Conservation (phyloP, 2,797 vertebrate genomes). For the Leptodactylus fallax region DNA sequence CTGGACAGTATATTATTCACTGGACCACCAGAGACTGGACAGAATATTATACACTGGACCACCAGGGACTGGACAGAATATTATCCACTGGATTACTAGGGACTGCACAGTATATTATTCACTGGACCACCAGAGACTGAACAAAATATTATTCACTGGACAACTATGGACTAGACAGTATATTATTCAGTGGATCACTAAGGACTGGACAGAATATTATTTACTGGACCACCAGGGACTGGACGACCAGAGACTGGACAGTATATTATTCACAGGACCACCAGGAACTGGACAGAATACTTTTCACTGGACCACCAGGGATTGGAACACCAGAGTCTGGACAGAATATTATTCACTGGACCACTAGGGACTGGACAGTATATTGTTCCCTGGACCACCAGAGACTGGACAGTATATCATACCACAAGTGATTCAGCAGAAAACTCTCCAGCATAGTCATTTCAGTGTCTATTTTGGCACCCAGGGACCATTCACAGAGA, state of each 20-base stretch:
- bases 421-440: too few species aligned
- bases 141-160: neutral
- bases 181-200: neutral
- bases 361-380: neutral
- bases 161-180: neutral
- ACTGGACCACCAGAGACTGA: neutral
- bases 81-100: neutral
- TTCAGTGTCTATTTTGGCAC: too few species aligned
- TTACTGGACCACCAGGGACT: neutral
- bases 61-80: neutral
- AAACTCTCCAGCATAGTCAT: too few species aligned
- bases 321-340: too few species aligned
- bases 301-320: too few species aligned
- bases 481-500: too few species aligned
- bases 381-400: neutral
- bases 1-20: neutral
- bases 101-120: too few species aligned
- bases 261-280: too few species aligned
- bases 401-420: too few species aligned
- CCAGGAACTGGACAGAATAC: too few species aligned
- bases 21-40: neutral
- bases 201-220: neutral
- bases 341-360: neutral
- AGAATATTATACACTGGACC: neutral
- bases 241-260: too few species aligned